Base-by-base conservation (phyloP, 2,888 invertebrate species). In the Amblyjoppa proteus region DNA sequence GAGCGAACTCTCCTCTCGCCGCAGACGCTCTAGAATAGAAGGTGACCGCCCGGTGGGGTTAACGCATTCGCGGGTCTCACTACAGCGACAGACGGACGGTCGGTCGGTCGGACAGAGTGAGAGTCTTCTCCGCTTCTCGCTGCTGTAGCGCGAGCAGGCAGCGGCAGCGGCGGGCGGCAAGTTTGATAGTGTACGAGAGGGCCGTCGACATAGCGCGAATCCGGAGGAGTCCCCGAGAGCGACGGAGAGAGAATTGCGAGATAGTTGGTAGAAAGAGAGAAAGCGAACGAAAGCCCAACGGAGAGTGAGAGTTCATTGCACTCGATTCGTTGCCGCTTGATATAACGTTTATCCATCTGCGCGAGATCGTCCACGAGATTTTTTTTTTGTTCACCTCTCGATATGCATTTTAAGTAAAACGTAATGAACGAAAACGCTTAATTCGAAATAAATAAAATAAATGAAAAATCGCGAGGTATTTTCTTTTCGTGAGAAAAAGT, bases 11-110 rank as follows among this genome's bases (percentile, higher is more conserved):
- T 81, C 41, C 34, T 41, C 53, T 76, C 53, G 79, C 83, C 84
- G 87, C 84, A 71, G 68, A 86, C 80, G 90, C 91, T 90, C 90
- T 89, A 90, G 91, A 91, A 91, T 91, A 91, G 90, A 90, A 90
- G 91, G 88, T 90, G 89, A 90, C 85, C 87, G 87, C 83, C 81
- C 88, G 78, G 89, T 86, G 91, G 89, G 90, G 89, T 89, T 89
- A 89, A 89, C 87, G 88, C 88, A 88, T 89, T 89, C 88, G 89
- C 89, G 87, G 83, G 78, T 61, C 71, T 76, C 34, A 45, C 16
- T 31, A 51, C 20, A n/a, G 45, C 73, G 76, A 81, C 28, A 51
- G 7, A 73, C 80, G 69, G 80, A 85, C 70, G 70, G 81, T 86
- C 85, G 86, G 87, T 88, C 84, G 84, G 88, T 84, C 82, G 87